Evolutionary conservation across 1,140 invertebrate species (phyloP).

Genomic region (Listronotus bonariensis): DNA sequence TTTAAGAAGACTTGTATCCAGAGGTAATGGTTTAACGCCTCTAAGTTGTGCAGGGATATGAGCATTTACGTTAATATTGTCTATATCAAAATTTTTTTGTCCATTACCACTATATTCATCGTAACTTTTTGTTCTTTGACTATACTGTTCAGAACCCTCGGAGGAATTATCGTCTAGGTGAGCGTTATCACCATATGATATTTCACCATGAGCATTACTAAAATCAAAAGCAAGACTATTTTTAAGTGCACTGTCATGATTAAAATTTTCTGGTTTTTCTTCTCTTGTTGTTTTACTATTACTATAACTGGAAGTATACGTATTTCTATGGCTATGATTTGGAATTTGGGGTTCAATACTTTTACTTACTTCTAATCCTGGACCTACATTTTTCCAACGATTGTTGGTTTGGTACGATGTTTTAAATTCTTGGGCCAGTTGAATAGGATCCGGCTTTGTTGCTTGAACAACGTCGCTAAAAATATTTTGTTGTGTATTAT

Average conservation of each 20-base stretch:
- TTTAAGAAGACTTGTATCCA: slow-evolving; percentile 27
- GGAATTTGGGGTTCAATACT: background rate
- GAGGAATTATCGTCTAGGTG: background rate
- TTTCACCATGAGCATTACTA: slow-evolving; percentile 20
- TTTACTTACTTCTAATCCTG: background rate
- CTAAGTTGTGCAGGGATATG: slow-evolving; percentile 20
- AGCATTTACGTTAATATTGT: slow-evolving; percentile 19
- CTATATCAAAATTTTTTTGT: background rate
- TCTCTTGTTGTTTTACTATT: background rate
- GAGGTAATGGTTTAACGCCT: slow-evolving; percentile 27
- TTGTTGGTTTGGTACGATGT: slow-evolving; percentile 3
- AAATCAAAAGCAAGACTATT: slow-evolving; percentile 28
- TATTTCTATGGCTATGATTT: background rate
- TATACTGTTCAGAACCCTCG: slow-evolving; percentile 11
- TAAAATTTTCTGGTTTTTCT: slow-evolving; percentile 7
- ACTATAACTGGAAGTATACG: background rate
- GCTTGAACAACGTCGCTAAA: slow-evolving; percentile 14
- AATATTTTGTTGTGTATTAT: slow-evolving; percentile 18
- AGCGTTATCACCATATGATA: background rate
- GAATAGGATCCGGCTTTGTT: slow-evolving; percentile 10
- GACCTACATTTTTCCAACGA: slow-evolving; percentile 2
- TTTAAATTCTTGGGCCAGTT: background rate
- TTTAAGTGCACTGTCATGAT: slow-evolving; percentile 17
- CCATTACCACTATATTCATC: background rate
- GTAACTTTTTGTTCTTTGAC: background rate